Base-by-base conservation (phyloP, 1,140 invertebrate genomes). In the Steinernema feltiae region DNA sequence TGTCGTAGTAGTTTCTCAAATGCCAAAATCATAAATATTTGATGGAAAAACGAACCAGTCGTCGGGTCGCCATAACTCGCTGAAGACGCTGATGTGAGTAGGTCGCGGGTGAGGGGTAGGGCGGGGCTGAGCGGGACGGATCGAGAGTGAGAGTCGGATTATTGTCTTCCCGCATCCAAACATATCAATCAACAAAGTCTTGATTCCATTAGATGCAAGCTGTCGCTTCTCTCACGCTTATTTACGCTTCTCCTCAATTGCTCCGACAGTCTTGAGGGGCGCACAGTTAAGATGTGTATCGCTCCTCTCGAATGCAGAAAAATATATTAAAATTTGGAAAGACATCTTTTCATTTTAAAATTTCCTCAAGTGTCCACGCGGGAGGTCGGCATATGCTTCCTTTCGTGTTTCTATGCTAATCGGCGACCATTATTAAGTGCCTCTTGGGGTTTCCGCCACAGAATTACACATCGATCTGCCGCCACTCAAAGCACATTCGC, bases 101-200 rank as follows among this genome's bases (percentile, higher is more conserved):
- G 7, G 7, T 46, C 41, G 41, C 41, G 7, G 7, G 41, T n/a
- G 7, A n/a, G 41, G 41, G 41, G 41, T n/a, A 27, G 53, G 24
- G 12, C 24, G 7, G 15, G 53, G 24, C 15, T 3, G 53, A 7
- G 53, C 12, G 24, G 24, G 53, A 27, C 15, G 7, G 18, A 41
- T 7, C 7, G 35, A 41, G 7, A 7, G 15, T 17, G 53, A 27
- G 53, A 12, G 53, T 3, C 53, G 53, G 24, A 63, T 63, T 63
- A 63, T 63, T 63, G 24, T 63, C 53, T 63, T 27, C 53, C 3
- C 15, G 53, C 53, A 7, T 41, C 7, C 15, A 27, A 27, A 63
- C 53, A 63, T 63, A 63, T 63, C 53, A 63, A 63, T 63, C 53
- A 63, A 63, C 53, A 63, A 15, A 63, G 53, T 63, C 53, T 27